Evolutionary conservation across 37 sponge, comb jelly and placozoan genomes (phyloP).

Genomic region (Chondrosia reniformis): DNA sequence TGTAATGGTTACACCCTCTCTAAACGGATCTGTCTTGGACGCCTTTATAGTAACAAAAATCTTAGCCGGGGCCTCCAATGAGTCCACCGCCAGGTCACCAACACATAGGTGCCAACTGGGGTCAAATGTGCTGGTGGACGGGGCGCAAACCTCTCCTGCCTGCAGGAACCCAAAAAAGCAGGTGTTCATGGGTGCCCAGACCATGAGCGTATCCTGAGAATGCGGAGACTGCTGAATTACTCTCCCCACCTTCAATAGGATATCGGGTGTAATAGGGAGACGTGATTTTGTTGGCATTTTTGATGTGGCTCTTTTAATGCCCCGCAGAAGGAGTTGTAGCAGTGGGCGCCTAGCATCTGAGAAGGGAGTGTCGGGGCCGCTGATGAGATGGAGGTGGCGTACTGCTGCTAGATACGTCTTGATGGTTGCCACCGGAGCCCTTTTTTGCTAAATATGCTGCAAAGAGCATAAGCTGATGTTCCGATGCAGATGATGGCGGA

Average conservation of each 20-base stretch:
- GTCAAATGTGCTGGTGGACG: not conserved
- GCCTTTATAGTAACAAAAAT: not conserved
- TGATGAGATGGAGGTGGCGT: not conserved
- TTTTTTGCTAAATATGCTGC: no score
- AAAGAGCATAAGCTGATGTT: no score
- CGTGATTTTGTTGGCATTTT: not conserved
- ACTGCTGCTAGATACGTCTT: not conserved
- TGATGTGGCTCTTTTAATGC: not conserved
- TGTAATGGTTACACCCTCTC: not conserved
- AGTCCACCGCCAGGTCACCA: conserved; percentile 22
- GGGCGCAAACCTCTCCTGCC: conserved; percentile 21
- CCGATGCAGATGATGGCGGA: no score
- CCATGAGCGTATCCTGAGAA: conserved; percentile 6
- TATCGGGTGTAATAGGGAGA: conserved; percentile 25
- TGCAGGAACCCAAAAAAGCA: conserved; percentile 35
- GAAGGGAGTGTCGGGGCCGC: not conserved
- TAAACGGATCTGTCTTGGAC: conserved; percentile 35
- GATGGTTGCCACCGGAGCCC: not conserved
- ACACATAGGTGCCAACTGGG: not conserved
- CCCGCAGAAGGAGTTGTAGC: conserved; percentile 6
- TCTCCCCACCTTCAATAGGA: conserved; percentile 6
- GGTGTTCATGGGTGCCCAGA: conserved; percentile 37
- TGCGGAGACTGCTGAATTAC: no score
- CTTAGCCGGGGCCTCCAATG: not conserved
- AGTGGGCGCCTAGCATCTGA: not conserved